These are phyloP conservation scores for Neotoma lepida DNA, from an alignment of 2,113 vertebrate species.

Conservation along the genomic window DNA sequence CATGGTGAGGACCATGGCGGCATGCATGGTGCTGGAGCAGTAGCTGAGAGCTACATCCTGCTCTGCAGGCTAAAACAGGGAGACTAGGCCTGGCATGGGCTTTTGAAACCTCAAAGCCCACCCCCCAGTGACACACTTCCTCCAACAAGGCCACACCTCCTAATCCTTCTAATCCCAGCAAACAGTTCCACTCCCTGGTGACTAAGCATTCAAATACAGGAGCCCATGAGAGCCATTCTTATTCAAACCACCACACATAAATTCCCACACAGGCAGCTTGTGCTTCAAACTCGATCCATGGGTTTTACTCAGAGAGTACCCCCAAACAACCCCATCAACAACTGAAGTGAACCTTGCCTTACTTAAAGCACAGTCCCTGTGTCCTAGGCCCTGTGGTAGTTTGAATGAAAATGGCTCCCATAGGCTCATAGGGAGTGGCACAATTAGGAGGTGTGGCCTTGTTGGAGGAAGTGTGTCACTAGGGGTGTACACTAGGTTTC, in stretches of 20 bases:
- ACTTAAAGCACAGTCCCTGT: background rate
- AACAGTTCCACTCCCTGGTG: background rate
- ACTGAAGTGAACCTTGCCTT: background rate
- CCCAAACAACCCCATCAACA: background rate
- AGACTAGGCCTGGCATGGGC: background rate
- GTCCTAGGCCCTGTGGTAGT: background rate
- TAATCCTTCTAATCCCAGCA: background rate
- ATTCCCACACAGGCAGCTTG: background rate
- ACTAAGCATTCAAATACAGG: background rate
- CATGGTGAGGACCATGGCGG: fast-evolving
- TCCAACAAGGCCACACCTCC: background rate
- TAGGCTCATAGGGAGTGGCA: background rate
- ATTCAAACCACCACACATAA: background rate
- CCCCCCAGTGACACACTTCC: background rate
- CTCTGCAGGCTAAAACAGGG: background rate
- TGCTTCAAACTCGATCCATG: background rate
- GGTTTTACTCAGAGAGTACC: background rate
- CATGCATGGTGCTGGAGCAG: background rate
- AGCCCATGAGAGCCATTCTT: background rate
- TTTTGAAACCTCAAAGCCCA: background rate
- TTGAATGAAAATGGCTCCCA: background rate
- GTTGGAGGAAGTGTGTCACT: background rate
- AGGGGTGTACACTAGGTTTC: background rate
- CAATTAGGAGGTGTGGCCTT: background rate
- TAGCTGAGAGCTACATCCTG: background rate